Evolutionary conservation across 1,140 invertebrate genomes (phyloP).

Genomic region (Ceratosolen solmsi): DNA sequence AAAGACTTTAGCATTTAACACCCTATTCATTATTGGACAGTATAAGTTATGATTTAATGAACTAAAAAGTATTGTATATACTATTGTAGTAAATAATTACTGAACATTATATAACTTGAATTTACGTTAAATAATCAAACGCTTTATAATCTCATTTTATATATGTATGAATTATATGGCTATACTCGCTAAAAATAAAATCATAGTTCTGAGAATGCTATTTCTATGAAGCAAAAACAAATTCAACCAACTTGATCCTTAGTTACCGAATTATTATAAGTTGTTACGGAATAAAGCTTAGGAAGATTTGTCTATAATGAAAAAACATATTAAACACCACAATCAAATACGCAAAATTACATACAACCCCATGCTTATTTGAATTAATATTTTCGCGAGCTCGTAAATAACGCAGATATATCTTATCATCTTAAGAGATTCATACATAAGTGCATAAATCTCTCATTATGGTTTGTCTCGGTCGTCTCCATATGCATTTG

Average conservation of each 20-base stretch:
- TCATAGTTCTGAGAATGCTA: too few relatives aligned
- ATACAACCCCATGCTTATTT: not conserved
- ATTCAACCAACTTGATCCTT: not conserved
- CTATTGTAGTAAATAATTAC: too few relatives aligned
- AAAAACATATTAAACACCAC: not conserved
- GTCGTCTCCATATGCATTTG: not conserved
- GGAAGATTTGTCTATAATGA: not conserved
- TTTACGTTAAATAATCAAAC: too few relatives aligned
- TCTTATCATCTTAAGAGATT: not conserved
- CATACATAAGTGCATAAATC: not conserved
- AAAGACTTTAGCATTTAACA: too few relatives aligned
- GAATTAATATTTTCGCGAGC: not conserved
- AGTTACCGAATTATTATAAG: not conserved
- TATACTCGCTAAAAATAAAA: too few relatives aligned
- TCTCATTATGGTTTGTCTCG: not conserved
- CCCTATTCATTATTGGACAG: too few relatives aligned
- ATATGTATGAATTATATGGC: too few relatives aligned
- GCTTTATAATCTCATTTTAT: too few relatives aligned
- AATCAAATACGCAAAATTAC: not conserved
- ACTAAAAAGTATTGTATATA: too few relatives aligned
- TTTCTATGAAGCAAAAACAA: not conserved
- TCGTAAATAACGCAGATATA: not conserved
- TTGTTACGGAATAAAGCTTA: not conserved
- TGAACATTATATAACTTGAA: too few relatives aligned
- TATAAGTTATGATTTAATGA: too few relatives aligned